Percentiles rank a stretch among this genome's conserved stretches.
Evolutionary conservation across 2,888 invertebrate species (phyloP).

Genomic region (Leptinotarsa haldemani): DNA sequence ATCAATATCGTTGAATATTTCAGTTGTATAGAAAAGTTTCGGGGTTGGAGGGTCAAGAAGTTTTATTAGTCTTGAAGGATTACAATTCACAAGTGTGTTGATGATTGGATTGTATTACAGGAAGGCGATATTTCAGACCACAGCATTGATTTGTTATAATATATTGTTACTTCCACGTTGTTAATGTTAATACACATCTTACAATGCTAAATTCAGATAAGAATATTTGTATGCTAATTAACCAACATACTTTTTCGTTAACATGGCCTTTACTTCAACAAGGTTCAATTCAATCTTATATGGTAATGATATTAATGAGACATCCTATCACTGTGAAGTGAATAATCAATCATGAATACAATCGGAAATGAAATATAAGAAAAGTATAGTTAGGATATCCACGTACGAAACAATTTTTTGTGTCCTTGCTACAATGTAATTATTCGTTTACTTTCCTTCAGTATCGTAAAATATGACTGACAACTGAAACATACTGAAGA

Average conservation of each 20-base stretch:
- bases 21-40: too few relatives aligned
- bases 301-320: slow-evolving; percentile 17
- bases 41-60: too few relatives aligned
- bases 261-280: slow-evolving; percentile 15
- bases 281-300: slow-evolving; percentile 12
- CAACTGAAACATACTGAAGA: too few relatives aligned
- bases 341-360: neutral
- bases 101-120: neutral
- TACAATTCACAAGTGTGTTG: neutral
- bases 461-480: too few relatives aligned
- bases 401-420: too few relatives aligned
- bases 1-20: too few relatives aligned
- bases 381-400: neutral
- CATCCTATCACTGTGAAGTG: slow-evolving; percentile 1
- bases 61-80: too few relatives aligned
- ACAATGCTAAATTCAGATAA: slow-evolving; percentile 12
- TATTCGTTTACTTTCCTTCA: too few relatives aligned
- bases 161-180: neutral
- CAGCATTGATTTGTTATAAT: neutral
- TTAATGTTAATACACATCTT: neutral
- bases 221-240: slow-evolving; percentile 12
- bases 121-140: neutral
- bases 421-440: too few relatives aligned
- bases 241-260: neutral
- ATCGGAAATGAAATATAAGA: neutral